phyloP scores from a whole-genome alignment of 2,113 vertebrate species.

The Melanerpes aurifrons region DNA sequence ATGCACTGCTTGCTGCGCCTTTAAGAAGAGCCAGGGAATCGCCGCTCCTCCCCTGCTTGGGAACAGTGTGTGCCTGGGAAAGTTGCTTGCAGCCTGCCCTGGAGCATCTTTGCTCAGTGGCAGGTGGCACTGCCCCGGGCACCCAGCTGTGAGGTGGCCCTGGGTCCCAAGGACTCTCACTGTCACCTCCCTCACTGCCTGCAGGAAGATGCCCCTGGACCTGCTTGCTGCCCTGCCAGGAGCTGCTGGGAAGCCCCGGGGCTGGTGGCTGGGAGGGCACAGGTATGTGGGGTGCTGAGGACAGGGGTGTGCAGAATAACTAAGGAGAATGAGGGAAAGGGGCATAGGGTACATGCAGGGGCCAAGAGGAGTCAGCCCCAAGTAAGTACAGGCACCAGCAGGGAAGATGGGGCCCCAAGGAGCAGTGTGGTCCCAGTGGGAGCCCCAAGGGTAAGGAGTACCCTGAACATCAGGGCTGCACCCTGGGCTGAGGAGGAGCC shows the following conservation, averaged over 20 bases:
- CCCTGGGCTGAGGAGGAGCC: background rate
- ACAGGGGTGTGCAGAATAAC: rapidly evolving
- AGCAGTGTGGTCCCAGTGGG: background rate
- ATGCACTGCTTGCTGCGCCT: constrained; percentile 26
- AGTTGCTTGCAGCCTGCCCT: constrained; percentile 13
- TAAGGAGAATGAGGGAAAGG: background rate
- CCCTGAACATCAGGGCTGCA: background rate
- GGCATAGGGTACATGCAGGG: background rate
- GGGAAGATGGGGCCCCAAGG: background rate
- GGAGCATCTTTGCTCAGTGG: background rate
- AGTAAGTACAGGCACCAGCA: background rate
- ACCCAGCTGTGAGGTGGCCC: background rate
- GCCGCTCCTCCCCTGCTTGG: constrained; percentile 18
- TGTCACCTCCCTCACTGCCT: background rate
- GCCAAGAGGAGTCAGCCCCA: background rate
- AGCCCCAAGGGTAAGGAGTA: background rate
- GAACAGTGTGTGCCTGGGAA: constrained; percentile 56
- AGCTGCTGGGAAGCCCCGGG: background rate
- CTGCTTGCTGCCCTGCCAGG: background rate
- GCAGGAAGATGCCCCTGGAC: constrained; percentile 1
- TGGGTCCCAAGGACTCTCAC: background rate
- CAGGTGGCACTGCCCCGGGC: background rate
- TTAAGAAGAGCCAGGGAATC: constrained; percentile 49
- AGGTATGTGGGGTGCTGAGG: background rate
- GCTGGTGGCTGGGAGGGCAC: background rate